These are phyloP conservation scores for Antedon mediterranea DNA, from an alignment of 53 echinoderm and acorn worm genomes.

Conservation along the genomic window DNA sequence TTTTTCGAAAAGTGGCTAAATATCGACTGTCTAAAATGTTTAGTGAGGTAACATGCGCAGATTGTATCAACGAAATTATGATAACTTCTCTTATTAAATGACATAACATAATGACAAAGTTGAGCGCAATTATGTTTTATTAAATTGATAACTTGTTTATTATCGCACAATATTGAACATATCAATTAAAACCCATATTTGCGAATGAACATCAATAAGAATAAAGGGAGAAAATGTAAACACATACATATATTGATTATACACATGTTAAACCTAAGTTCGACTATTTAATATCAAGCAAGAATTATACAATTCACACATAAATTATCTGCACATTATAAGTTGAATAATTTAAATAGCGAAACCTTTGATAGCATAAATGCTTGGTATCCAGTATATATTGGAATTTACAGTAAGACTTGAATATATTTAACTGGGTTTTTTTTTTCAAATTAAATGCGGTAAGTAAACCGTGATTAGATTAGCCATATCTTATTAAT, in stretches of 20 bases:
- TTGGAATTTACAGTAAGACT: background rate
- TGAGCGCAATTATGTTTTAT: slow-evolving; percentile 1
- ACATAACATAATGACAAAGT: background rate
- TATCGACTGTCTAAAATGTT: too few species aligned
- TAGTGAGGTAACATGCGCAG: too few species aligned
- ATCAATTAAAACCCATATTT: slow-evolving; percentile 1
- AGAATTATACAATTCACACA: background rate
- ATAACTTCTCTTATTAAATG: too few species aligned
- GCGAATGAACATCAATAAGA: background rate
- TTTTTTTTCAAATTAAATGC: background rate
- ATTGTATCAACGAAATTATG: too few species aligned
- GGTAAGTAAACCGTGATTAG: too few species aligned
- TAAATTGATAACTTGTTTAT: background rate
- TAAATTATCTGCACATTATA: background rate
- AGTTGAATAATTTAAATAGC: background rate
- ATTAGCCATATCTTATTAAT: too few species aligned
- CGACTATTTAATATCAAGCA: background rate
- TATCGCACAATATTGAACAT: background rate
- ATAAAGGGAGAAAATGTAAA: background rate
- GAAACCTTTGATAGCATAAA: background rate
- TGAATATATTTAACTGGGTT: background rate
- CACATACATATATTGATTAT: background rate
- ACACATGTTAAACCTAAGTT: background rate
- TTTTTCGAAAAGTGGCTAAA: too few species aligned
- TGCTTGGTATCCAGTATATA: background rate